Evolutionary conservation across 1,140 invertebrate genomes (phyloP).

Genomic region (Drosophila kanapiae): DNA sequence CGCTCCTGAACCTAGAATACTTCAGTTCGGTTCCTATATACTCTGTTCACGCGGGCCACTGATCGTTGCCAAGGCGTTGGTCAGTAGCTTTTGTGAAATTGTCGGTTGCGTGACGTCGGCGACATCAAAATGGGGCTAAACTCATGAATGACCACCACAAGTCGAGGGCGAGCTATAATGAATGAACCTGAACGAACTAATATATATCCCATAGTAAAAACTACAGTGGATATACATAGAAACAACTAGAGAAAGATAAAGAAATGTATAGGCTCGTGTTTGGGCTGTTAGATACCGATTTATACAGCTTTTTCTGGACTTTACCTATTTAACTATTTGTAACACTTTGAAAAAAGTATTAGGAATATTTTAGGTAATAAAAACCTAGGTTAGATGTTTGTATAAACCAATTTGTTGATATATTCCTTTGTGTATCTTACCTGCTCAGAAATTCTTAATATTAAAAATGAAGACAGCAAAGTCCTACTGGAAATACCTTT

Average conservation of each 20-base stretch:
- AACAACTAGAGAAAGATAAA: not conserved
- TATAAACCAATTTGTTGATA: not conserved
- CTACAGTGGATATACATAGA: conserved; percentile 30
- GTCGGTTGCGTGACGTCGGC: conserved; percentile 45
- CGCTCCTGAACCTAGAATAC: conserved; percentile 15
- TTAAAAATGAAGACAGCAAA: not conserved
- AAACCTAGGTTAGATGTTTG: too few relatives aligned
- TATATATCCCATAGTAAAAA: conserved; percentile 30
- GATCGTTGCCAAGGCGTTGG: conserved; percentile 53
- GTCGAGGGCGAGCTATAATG: conserved; percentile 39
- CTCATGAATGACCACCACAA: conserved; percentile 55
- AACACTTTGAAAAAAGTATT: not conserved
- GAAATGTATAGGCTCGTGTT: not conserved
- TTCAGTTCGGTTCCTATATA: conserved; percentile 35
- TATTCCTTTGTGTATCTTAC: not conserved
- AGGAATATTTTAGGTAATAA: not conserved
- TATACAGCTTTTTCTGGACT: not conserved
- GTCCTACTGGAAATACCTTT: not conserved
- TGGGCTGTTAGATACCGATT: not conserved
- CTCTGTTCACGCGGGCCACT: conserved; percentile 20
- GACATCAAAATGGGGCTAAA: conserved; percentile 51
- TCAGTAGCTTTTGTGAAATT: conserved; percentile 25
- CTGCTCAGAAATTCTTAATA: too few relatives aligned
- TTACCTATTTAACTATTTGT: too few relatives aligned
- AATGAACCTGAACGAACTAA: conserved; percentile 34